phyloP scores from a whole-genome alignment of 2,888 invertebrate genomes.

The Neria commutata region DNA sequence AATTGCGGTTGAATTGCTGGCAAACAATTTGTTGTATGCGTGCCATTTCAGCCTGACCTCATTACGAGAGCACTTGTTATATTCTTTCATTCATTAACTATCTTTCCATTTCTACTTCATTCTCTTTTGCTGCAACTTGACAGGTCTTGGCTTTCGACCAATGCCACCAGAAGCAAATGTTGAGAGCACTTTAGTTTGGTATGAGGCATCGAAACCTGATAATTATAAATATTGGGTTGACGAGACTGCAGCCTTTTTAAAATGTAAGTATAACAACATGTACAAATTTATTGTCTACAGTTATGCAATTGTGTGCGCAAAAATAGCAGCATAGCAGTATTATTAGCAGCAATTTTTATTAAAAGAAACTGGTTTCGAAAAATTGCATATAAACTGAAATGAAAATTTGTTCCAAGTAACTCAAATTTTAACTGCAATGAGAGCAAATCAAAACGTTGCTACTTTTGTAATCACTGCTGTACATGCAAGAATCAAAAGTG shows the following conservation, averaged over 20 bases:
- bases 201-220: constrained; percentile 68
- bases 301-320: neutral
- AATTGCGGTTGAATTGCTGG: neutral
- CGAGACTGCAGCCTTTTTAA: constrained; percentile 76
- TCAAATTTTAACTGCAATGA: no score
- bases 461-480: no score
- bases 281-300: neutral
- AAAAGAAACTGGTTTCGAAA: no score
- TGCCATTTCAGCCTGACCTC: neutral
- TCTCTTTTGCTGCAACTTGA: constrained; percentile 31
- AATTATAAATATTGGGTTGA: constrained; percentile 82
- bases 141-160: constrained; percentile 96
- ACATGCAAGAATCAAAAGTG: no score
- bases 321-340: neutral
- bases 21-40: neutral
- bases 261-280: constrained; percentile 68
- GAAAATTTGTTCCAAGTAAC: no score
- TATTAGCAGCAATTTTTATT: no score
- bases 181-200: constrained; percentile 96
- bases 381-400: no score
- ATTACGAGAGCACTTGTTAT: neutral
- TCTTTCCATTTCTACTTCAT: constrained; percentile 7
- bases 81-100: neutral
- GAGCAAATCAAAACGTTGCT: no score
- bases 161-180: constrained; percentile 91